Evolutionary conservation across 1,140 invertebrate species (phyloP).

Genomic region (Drosophila tsacasi): DNA sequence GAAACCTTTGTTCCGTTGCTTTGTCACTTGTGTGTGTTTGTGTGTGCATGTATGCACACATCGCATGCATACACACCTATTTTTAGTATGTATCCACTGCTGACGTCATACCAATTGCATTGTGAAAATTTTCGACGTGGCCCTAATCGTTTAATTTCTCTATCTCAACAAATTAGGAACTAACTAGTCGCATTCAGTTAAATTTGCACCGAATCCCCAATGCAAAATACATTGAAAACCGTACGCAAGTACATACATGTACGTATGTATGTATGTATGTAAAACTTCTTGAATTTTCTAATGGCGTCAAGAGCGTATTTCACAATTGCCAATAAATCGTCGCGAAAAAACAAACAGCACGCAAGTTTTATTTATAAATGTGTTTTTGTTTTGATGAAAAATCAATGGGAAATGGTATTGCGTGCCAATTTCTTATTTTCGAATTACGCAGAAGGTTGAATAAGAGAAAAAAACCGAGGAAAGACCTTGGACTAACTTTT

Average conservation of each 20-base stretch:
- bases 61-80: background rate
- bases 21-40: conserved; percentile 20
- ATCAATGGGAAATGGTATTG: conserved; percentile 7
- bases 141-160: background rate
- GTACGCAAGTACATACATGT: background rate
- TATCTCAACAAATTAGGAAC: background rate
- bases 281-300: conserved; percentile 23
- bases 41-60: conserved; percentile 1
- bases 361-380: conserved; percentile 29
- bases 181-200: background rate
- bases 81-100: conserved; percentile 21
- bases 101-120: conserved; percentile 22
- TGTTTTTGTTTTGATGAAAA: conserved; percentile 25
- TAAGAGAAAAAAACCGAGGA: conserved; percentile 29
- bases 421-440: conserved; percentile 30
- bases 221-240: background rate
- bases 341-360: conserved; percentile 16
- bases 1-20: conserved; percentile 47
- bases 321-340: conserved; percentile 27
- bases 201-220: background rate
- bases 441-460: conserved; percentile 21
- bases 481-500: conserved; percentile 20
- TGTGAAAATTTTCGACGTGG: conserved; percentile 24
- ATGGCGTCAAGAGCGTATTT: conserved; percentile 29
- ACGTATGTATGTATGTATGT: background rate